Evolutionary conservation across 2,888 invertebrate species (phyloP).

Genomic region (Euzophera pinguis): DNA sequence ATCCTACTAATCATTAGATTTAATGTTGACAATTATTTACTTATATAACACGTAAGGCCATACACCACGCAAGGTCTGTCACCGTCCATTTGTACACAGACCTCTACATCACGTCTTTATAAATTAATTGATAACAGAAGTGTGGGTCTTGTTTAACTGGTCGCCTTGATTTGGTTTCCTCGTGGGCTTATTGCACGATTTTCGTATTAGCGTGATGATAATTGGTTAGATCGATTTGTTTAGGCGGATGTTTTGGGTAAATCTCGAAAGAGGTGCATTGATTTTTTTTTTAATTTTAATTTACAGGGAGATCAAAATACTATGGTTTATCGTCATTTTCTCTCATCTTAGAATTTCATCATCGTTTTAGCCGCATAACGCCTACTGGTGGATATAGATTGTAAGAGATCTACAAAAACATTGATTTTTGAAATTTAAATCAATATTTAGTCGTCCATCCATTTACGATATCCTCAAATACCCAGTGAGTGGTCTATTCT

Average conservation of each 20-base stretch:
- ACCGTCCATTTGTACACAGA: neutral
- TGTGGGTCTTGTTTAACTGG: neutral
- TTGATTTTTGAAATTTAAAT: too few relatives aligned
- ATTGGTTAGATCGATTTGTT: neutral
- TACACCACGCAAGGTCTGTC: neutral
- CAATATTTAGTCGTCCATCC: too few relatives aligned
- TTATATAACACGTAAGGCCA: neutral
- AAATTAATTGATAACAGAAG: neutral
- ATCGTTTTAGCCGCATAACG: too few relatives aligned
- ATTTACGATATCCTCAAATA: too few relatives aligned
- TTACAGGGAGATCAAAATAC: too few relatives aligned
- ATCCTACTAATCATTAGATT: neutral
- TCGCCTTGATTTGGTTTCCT: conserved; percentile 3
- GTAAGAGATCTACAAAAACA: too few relatives aligned
- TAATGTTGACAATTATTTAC: conserved; percentile 3
- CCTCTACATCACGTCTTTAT: neutral
- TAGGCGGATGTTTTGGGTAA: neutral
- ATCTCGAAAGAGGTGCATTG: neutral
- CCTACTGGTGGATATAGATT: too few relatives aligned
- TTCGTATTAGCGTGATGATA: neutral
- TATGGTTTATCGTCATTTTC: too few relatives aligned
- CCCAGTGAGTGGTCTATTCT: too few relatives aligned
- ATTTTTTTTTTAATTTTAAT: too few relatives aligned
- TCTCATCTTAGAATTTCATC: too few relatives aligned
- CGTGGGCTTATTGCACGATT: conserved; percentile 1